phyloP scores from a whole-genome alignment of 2,113 vertebrate genomes.

The Macquaria australasica region DNA sequence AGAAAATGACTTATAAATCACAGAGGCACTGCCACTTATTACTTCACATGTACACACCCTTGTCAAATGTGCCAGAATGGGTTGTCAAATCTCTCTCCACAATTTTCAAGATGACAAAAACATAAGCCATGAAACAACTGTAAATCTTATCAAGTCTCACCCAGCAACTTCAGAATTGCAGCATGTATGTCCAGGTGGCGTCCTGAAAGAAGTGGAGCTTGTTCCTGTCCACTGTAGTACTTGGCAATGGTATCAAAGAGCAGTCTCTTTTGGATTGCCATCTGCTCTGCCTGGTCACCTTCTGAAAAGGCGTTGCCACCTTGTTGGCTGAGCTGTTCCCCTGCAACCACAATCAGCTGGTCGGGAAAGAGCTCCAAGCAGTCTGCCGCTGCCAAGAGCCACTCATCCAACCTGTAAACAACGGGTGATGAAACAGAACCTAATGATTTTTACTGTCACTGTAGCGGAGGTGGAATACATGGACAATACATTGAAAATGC shows the following conservation, averaged over 20 bases:
- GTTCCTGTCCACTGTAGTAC: slow-evolving; percentile 88
- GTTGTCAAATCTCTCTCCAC: background rate
- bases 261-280: slow-evolving; percentile 84
- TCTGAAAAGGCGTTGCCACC: slow-evolving; percentile 31
- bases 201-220: slow-evolving; percentile 82
- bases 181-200: slow-evolving; percentile 85
- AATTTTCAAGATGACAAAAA: background rate
- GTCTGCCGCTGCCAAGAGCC: slow-evolving; percentile 87
- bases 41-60: background rate
- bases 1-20: background rate
- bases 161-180: slow-evolving; percentile 87
- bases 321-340: slow-evolving; percentile 85
- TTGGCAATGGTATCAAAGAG: slow-evolving; percentile 89
- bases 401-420: slow-evolving; percentile 83
- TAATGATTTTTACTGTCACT: background rate
- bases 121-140: background rate
- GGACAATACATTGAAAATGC: background rate
- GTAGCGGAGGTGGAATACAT: background rate
- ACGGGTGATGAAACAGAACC: background rate
- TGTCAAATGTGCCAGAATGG: background rate
- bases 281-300: slow-evolving; percentile 51
- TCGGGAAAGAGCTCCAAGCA: slow-evolving; percentile 92
- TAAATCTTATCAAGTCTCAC: slow-evolving; percentile 71
- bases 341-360: slow-evolving; percentile 86
- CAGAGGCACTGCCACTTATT: background rate